These are phyloP conservation scores for Drosophila austrosaltans DNA, from an alignment of 2,888 invertebrate genomes.

Conservation along the genomic window DNA sequence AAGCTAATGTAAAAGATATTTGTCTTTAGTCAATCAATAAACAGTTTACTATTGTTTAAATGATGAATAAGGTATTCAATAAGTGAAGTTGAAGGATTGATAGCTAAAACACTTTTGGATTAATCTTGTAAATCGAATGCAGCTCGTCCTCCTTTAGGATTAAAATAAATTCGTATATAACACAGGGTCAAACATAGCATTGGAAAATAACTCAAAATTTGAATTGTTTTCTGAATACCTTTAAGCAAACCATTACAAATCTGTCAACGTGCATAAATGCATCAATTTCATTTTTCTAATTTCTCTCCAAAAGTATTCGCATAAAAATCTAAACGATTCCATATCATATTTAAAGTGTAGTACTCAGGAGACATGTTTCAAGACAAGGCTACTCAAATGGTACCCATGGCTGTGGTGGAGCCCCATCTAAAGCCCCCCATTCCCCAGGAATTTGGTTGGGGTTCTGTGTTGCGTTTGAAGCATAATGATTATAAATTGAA, in stretches of 20 bases:
- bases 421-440: background rate
- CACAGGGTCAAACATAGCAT: no score
- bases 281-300: background rate
- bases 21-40: constrained; percentile 22
- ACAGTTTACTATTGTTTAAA: background rate
- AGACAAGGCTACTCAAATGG: constrained; percentile 22
- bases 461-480: constrained; percentile 17
- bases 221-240: background rate
- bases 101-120: background rate
- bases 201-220: no score
- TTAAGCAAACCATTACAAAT: background rate
- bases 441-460: constrained; percentile 14
- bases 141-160: no score
- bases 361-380: constrained; percentile 8
- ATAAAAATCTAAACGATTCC: background rate
- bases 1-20: background rate
- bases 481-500: constrained; percentile 18
- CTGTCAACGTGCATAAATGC: background rate
- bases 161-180: no score
- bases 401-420: constrained; percentile 11
- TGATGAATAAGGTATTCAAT: background rate
- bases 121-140: no score
- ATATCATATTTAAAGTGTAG: background rate
- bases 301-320: background rate
- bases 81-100: background rate